These are phyloP conservation scores for Paramisgurnus dabryanus DNA, from an alignment of 2,113 vertebrate genomes.

Conservation along the genomic window DNA sequence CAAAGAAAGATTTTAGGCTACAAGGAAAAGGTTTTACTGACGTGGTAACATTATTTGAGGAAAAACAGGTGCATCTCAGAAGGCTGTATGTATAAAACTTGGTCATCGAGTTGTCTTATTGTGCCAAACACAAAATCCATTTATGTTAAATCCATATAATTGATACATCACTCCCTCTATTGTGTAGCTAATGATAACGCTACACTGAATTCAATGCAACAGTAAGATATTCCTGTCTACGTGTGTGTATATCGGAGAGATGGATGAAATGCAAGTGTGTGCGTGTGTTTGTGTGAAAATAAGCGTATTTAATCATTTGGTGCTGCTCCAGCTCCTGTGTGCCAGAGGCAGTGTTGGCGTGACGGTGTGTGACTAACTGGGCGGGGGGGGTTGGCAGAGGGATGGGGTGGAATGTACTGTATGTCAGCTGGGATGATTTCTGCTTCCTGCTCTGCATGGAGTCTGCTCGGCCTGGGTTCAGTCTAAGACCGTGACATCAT, in stretches of 20 bases:
- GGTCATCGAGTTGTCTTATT: constrained; percentile 18
- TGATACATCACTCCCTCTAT: background rate
- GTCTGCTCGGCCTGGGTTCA: background rate
- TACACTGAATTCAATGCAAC: background rate
- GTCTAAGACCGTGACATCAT: constrained; percentile 20
- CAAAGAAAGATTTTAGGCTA: constrained; percentile 35
- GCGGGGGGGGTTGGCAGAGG: background rate
- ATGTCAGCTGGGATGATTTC: constrained; percentile 34
- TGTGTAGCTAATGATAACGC: constrained; percentile 21
- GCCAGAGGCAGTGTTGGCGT: constrained; percentile 42
- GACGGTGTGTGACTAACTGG: constrained; percentile 43
- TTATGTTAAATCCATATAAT: constrained; percentile 33
- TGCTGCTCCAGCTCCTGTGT: constrained; percentile 39
- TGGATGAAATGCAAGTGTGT: constrained; percentile 19
- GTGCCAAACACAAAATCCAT: constrained; percentile 16
- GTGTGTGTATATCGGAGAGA: constrained; percentile 10
- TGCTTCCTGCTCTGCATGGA: constrained; percentile 38
- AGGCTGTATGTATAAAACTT: constrained; percentile 6
- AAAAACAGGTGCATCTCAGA: constrained; percentile 21
- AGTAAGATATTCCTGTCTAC: constrained; percentile 8
- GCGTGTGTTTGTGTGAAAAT: constrained; percentile 38
- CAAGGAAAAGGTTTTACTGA: constrained; percentile 32
- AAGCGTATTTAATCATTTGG: constrained; percentile 46
- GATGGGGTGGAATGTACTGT: constrained; percentile 5
- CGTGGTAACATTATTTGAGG: constrained; percentile 7